Evolutionary conservation across 2,113 vertebrate genomes (phyloP).

Genomic region (Synchiropus splendidus): DNA sequence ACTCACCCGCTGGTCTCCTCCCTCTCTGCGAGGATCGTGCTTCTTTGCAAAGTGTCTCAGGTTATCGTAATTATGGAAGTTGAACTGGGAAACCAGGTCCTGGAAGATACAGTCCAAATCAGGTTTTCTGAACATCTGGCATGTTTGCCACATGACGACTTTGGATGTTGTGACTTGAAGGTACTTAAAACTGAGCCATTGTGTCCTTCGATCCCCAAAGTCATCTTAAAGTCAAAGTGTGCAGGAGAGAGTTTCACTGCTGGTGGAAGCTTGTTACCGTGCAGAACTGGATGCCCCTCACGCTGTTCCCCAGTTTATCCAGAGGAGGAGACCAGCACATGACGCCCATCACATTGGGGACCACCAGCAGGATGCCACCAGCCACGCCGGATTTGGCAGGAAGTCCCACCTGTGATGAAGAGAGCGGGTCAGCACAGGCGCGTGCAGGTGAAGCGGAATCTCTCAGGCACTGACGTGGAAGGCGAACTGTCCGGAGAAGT

Average conservation of each 20-base stretch:
- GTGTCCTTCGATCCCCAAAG: too few relatives aligned
- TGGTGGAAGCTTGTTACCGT: too few relatives aligned
- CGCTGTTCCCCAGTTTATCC: conserved; percentile 97
- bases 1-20: conserved; percentile 96
- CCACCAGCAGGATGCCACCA: conserved; percentile 92
- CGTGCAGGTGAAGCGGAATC: too few relatives aligned
- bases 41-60: conserved; percentile 98
- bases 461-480: conserved; percentile 83
- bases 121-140: too few relatives aligned
- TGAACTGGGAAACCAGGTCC: conserved; percentile 92
- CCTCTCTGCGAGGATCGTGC: conserved; percentile 94
- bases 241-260: too few relatives aligned
- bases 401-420: conserved; percentile 78
- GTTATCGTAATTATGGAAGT: conserved; percentile 99
- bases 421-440: too few relatives aligned
- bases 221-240: too few relatives aligned
- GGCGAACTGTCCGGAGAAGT: conserved; percentile 97
- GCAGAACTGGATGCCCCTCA: conserved; percentile 96
- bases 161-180: too few relatives aligned
- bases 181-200: too few relatives aligned
- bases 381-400: conserved; percentile 95
- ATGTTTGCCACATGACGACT: too few relatives aligned
- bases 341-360: conserved; percentile 98
- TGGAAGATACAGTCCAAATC: conserved; percentile 35
- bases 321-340: conserved; percentile 98